A percentile compares a stretch with the other conserved stretches of the same genome.
phyloP scores from a whole-genome alignment of 2,113 vertebrate genomes.

The Crotalus horridus region DNA sequence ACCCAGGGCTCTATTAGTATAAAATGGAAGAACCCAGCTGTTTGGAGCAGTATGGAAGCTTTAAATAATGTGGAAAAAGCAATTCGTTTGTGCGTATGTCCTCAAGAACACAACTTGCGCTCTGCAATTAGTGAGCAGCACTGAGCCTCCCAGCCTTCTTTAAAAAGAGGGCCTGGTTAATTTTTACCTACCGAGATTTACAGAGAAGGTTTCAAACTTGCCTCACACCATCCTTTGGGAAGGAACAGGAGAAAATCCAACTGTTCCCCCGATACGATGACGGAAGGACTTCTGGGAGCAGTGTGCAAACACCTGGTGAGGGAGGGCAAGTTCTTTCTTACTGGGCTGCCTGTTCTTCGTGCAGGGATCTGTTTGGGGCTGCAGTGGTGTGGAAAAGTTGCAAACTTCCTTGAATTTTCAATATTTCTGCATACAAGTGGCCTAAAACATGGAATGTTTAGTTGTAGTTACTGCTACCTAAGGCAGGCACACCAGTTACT shows the following conservation, averaged over 20 bases:
- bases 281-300: neutral
- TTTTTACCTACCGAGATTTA: neutral
- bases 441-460: neutral
- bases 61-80: neutral
- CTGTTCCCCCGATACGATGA: conserved; percentile 35
- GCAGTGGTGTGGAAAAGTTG: neutral
- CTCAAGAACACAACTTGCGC: neutral
- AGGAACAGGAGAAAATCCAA: conserved; percentile 23
- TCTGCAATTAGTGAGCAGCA: neutral
- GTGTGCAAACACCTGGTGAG: neutral
- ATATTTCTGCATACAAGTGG: neutral
- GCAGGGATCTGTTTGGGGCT: neutral
- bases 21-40: neutral
- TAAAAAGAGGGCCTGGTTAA: neutral
- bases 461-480: neutral
- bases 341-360: neutral
- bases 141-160: conserved; percentile 19
- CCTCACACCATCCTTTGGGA: conserved; percentile 22
- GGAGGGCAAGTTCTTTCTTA: neutral
- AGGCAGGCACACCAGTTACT: neutral
- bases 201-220: neutral
- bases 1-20: neutral
- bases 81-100: neutral
- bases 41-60: neutral
- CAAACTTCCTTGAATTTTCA: neutral